These are phyloP conservation scores for Hedya salicella DNA, from an alignment of 2,888 invertebrate species.

Conservation along the genomic window DNA sequence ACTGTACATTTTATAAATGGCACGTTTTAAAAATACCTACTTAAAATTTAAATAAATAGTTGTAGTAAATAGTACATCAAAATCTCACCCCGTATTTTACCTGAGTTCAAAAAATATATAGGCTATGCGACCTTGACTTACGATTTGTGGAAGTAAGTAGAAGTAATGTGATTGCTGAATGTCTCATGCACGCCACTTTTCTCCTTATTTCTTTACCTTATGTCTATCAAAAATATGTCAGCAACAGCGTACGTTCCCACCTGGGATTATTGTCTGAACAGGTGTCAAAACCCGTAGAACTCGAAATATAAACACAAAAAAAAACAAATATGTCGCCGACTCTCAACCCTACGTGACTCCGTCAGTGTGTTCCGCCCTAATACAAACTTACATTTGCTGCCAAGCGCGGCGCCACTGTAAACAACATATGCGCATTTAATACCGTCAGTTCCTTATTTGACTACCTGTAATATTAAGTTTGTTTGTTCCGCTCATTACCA, in stretches of 20 bases:
- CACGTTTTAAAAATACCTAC: no score
- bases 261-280: slow-evolving; percentile 2
- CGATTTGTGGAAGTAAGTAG: no score
- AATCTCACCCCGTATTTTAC: no score
- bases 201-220: no score
- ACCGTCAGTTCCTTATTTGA: slow-evolving; percentile 20
- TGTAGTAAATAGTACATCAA: no score
- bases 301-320: slow-evolving; percentile 18
- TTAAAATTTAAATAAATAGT: no score
- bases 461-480: slow-evolving; percentile 17
- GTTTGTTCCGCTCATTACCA: slow-evolving; percentile 23
- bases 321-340: slow-evolving; percentile 37
- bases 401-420: slow-evolving; percentile 11
- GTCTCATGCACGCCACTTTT: no score
- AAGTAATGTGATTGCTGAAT: no score
- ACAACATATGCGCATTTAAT: slow-evolving; percentile 10
- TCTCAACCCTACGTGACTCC: not conserved
- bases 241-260: not conserved
- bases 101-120: no score
- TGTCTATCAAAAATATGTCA: not conserved
- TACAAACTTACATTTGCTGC: slow-evolving; percentile 21
- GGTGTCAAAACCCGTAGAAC: slow-evolving; percentile 2
- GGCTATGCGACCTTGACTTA: no score
- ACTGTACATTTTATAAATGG: no score
- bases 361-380: slow-evolving; percentile 11